phyloP scores from a whole-genome alignment of 2,888 invertebrate species.

The Chydorus sphaericus region DNA sequence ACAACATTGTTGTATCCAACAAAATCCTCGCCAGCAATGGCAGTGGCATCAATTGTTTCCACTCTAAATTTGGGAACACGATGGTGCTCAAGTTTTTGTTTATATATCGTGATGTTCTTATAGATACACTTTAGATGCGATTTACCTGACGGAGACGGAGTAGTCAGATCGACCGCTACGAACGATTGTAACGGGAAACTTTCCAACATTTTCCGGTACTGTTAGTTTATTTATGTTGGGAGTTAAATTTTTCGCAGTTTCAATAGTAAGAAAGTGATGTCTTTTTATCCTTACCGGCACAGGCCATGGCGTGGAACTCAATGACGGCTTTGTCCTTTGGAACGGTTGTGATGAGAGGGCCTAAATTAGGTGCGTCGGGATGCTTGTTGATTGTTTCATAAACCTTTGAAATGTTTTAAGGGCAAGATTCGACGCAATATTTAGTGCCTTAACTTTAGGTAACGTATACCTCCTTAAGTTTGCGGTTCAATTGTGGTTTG shows the following conservation, averaged over 20 bases:
- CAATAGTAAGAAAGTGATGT: too few species aligned
- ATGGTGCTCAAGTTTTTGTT: not conserved
- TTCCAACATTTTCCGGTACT: slow-evolving; percentile 38
- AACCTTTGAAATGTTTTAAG: slow-evolving; percentile 24
- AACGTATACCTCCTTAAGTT: slow-evolving; percentile 34
- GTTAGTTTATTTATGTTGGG: too few species aligned
- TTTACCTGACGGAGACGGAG: slow-evolving; percentile 32
- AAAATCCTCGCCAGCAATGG: slow-evolving; percentile 39
- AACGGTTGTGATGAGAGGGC: slow-evolving; percentile 21
- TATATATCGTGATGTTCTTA: not conserved
- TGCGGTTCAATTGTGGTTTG: slow-evolving; percentile 31
- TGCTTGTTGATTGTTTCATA: slow-evolving; percentile 31
- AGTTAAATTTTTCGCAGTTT: too few species aligned
- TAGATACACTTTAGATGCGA: not conserved
- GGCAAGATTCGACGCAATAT: not conserved
- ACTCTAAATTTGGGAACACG: slow-evolving; percentile 27
- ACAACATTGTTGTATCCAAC: slow-evolving; percentile 35
- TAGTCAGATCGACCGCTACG: slow-evolving; percentile 34
- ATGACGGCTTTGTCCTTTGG: slow-evolving; percentile 31
- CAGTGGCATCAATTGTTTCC: slow-evolving; percentile 42
- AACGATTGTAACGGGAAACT: slow-evolving; percentile 30
- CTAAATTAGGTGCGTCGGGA: slow-evolving; percentile 27
- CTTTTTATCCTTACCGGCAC: slow-evolving; percentile 29
- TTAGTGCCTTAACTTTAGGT: too few species aligned
- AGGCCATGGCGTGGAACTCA: slow-evolving; percentile 38